phyloP scores from a whole-genome alignment of 2,797 vertebrate species.

The Betta splendens region DNA sequence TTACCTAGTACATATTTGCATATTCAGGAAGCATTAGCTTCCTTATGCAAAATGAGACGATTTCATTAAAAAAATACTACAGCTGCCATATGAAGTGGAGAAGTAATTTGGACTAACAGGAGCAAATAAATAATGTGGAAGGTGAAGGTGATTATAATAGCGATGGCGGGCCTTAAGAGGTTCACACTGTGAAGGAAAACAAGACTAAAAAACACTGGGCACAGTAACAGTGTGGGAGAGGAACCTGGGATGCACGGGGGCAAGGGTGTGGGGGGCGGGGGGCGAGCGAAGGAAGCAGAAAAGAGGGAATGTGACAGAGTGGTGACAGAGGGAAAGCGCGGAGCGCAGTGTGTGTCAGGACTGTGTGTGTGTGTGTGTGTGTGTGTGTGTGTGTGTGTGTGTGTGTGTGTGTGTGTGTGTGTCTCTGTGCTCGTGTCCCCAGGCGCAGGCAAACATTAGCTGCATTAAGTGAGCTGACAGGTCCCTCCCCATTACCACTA shows the following conservation, averaged over 20 bases:
- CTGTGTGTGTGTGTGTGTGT: conserved; percentile 76
- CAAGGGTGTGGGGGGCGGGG: conserved; percentile 19
- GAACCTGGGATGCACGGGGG: conserved; percentile 35
- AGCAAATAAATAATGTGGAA: conserved; percentile 20
- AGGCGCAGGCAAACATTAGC: conserved; percentile 83
- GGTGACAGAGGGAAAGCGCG: conserved; percentile 79
- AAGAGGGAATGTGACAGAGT: conserved; percentile 80
- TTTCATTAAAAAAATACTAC: neutral
- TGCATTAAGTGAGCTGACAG: conserved; percentile 82
- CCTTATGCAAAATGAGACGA: neutral
- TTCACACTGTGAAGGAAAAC: conserved; percentile 32
- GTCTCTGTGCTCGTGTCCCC: conserved; percentile 75
- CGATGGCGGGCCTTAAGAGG: conserved; percentile 30
- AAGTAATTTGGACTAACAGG: conserved; percentile 15
- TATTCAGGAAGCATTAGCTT: neutral
- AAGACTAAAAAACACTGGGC: conserved; percentile 36
- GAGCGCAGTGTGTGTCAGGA: conserved; percentile 75
- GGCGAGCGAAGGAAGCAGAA: conserved; percentile 46
- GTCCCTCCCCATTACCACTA: conserved; percentile 84
- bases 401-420: conserved; percentile 77
- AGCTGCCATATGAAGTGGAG: neutral
- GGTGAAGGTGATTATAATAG: conserved; percentile 36
- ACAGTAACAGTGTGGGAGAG: conserved; percentile 50
- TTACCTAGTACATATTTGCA: neutral
- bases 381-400: conserved; percentile 74